Evolutionary conservation across 1,140 invertebrate species (phyloP), one percentile per base, ranked within the genome.

Genomic region (Drosophila ohnishii): DNA sequence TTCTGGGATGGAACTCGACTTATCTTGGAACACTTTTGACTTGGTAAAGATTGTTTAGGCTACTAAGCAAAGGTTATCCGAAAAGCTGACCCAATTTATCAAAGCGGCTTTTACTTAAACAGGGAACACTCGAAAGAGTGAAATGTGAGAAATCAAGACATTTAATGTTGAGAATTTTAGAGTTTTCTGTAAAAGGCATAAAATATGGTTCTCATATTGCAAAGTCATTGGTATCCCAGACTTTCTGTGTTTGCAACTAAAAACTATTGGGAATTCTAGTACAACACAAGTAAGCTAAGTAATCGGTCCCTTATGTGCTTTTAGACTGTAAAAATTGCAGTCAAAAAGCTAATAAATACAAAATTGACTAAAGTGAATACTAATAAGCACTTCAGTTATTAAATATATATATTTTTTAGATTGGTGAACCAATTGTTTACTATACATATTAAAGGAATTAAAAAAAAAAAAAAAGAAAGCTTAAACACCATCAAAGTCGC

Each of bases 41-140:
- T 37, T 48, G 45, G 16, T 25, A 66, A 64, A 45, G 48, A 48
- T 48, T 32, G 25, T 48, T 66, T 63, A 25, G 13, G 0, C 13
- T 39, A 16, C 25, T 22, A 1, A 40, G 11, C 48, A 16, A 13
- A 28, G 53, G 35, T 61, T 34, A 61, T 16, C 22, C 6, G 22
- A 34, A 22, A 14, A 39, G 22, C 34, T 57, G 60, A 58, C 34
- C 35, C 35, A 39, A 22, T 30, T 39, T 19, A 45, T 65, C 11
- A 28, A 61, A 28, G 25, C 22, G 30, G 62, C 44, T 64, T 14
- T 19, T 4, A 19, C 2, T 13, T 32, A 25, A 39, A 25, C 5
- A 11, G 16, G 50, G 14, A 28, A 3, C 2, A 7, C 25, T 8
- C 5, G 0, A 22, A 8, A 22, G 11, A 14, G 2, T 35, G 3